A percentile compares a stretch with the other conserved stretches of the same genome.
phyloP scores from a whole-genome alignment of 2,797 vertebrate species.

The Loriculus beryllinus region DNA sequence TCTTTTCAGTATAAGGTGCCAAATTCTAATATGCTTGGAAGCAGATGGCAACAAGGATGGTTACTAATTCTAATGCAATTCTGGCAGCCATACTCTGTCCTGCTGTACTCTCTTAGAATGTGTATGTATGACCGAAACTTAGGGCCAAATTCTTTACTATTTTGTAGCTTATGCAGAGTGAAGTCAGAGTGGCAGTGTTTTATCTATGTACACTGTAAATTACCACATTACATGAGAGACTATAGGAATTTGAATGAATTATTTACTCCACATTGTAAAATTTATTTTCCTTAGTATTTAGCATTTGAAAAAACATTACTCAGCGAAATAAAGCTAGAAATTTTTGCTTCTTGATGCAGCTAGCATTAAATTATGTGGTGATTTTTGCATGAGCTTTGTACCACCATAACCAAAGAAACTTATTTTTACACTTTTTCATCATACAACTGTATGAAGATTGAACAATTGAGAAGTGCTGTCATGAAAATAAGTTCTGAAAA shows the following conservation, averaged over 20 bases:
- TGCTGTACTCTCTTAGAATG: not conserved
- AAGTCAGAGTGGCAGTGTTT: not conserved
- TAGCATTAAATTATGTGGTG: not conserved
- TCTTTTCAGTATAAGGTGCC: not conserved
- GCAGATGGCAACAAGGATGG: not conserved
- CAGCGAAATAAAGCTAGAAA: not conserved
- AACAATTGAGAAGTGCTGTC: not conserved
- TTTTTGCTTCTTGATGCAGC: not conserved
- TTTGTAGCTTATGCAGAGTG: not conserved
- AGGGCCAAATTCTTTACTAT: not conserved
- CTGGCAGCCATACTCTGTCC: not conserved
- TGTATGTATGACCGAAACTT: not conserved
- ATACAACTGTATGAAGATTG: not conserved
- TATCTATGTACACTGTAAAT: not conserved
- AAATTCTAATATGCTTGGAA: not conserved
- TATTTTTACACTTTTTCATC: not conserved
- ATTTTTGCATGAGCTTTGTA: not conserved
- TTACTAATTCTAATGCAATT: not conserved
- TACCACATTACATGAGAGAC: not conserved
- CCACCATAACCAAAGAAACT: not conserved
- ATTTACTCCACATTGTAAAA: not conserved
- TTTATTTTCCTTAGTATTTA: not conserved
- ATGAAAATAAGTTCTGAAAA: not conserved
- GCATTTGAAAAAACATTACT: not conserved
- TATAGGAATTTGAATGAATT: not conserved